Conservation (phyloP, 2,113 vertebrate genomes). For the Scolopax mira region DNA sequence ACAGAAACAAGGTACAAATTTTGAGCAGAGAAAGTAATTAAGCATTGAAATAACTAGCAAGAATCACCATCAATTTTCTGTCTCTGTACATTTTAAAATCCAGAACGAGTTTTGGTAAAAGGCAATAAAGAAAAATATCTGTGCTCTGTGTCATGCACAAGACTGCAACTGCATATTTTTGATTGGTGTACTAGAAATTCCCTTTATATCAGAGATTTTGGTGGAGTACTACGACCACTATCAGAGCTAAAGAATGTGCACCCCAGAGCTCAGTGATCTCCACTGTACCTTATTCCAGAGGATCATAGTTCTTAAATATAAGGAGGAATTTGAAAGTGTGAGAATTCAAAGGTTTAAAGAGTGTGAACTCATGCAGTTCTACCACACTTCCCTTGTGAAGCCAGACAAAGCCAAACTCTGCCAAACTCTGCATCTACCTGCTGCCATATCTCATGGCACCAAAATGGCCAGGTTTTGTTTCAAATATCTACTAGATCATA, state of each 20-base stretch:
- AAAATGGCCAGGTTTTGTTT: not conserved
- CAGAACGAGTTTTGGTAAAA: not conserved
- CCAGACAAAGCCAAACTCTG: not conserved
- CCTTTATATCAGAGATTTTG: not conserved
- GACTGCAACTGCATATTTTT: not conserved
- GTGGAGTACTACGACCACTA: not conserved
- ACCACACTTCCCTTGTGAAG: not conserved
- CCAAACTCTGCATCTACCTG: not conserved
- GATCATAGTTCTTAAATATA: not conserved
- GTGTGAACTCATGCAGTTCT: not conserved
- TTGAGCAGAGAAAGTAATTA: not conserved
- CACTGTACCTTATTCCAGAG: not conserved
- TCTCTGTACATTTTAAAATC: not conserved
- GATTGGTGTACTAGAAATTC: not conserved
- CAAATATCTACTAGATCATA: constrained; percentile 27
- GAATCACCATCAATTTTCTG: not conserved
- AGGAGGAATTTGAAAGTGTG: not conserved
- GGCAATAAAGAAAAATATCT: not conserved
- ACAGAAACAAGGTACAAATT: not conserved
- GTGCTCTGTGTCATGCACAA: not conserved
- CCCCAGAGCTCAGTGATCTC: not conserved
- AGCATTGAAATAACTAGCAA: not conserved
- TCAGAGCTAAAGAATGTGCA: not conserved
- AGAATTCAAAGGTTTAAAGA: not conserved
- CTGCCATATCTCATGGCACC: not conserved